Evolutionary conservation across 1,140 invertebrate genomes (phyloP).

Genomic region (Ips typographus): DNA sequence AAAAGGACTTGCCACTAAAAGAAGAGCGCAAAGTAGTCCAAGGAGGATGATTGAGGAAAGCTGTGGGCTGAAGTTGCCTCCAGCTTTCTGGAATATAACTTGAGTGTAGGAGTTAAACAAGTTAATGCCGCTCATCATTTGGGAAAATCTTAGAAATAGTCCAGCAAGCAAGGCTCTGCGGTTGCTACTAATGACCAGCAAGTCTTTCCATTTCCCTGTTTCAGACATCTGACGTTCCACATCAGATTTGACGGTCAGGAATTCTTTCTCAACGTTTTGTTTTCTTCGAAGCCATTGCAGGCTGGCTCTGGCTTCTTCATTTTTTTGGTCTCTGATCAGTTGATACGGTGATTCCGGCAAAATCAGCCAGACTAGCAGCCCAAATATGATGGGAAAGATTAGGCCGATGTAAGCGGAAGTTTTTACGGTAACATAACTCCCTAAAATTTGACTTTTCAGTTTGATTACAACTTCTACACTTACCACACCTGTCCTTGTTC

Average conservation of each 20-base stretch:
- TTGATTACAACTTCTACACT: too few relatives aligned
- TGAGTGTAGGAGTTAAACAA: conserved; percentile 40
- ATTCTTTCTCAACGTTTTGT: conserved; percentile 41
- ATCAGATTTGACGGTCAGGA: conserved; percentile 39
- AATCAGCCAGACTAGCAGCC: conserved; percentile 20
- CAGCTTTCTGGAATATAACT: conserved; percentile 41
- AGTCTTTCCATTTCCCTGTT: conserved; percentile 35
- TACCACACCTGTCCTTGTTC: too few relatives aligned
- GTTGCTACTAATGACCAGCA: conserved; percentile 43
- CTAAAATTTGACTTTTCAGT: conserved; percentile 37
- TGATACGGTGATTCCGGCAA: conserved; percentile 49
- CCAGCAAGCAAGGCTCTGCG: conserved; percentile 42
- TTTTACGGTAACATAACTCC: conserved; percentile 40
- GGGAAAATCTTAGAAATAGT: conserved; percentile 38
- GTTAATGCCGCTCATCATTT: conserved; percentile 42
- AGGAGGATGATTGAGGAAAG: conserved; percentile 57
- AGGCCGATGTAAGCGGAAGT: conserved; percentile 25
- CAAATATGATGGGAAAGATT: conserved; percentile 23
- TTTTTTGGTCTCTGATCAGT: conserved; percentile 39
- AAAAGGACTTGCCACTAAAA: conserved; percentile 59
- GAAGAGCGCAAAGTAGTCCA: conserved; percentile 55
- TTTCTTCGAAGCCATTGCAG: conserved; percentile 55
- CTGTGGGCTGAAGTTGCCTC: conserved; percentile 45
- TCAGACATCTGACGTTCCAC: conserved; percentile 42
- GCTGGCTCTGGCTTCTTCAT: conserved; percentile 40